Evolutionary conservation across 2,113 vertebrate genomes (phyloP).

Genomic region (Psilopogon haemacephalus): DNA sequence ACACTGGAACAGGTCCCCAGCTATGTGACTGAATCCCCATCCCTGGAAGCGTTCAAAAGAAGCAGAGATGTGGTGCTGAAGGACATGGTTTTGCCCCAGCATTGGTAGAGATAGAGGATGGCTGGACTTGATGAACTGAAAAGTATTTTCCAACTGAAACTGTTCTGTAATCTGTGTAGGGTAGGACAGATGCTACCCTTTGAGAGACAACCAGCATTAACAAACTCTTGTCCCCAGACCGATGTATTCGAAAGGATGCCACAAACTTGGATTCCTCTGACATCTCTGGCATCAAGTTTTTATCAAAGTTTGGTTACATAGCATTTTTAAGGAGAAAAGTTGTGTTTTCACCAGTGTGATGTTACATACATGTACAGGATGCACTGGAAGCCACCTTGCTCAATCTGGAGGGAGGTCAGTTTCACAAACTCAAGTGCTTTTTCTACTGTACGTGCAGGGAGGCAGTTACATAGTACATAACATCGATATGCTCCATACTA

Average conservation of each 20-base stretch:
- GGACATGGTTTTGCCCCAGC: too few relatives aligned
- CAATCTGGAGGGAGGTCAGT: fast-evolving
- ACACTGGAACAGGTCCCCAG: too few relatives aligned
- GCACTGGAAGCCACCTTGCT: not conserved
- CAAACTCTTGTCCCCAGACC: fast-evolving
- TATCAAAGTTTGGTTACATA: fast-evolving
- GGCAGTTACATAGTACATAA: not conserved
- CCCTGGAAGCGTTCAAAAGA: too few relatives aligned
- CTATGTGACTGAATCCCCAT: too few relatives aligned
- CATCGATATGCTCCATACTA: not conserved
- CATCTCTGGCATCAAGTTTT: not conserved
- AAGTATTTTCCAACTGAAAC: too few relatives aligned
- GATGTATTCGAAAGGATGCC: fast-evolving
- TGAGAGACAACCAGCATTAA: fast-evolving
- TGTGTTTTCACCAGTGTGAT: not conserved
- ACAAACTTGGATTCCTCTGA: fast-evolving
- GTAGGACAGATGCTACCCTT: not conserved
- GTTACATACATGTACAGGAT: fast-evolving
- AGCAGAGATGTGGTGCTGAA: too few relatives aligned
- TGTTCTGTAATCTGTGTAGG: too few relatives aligned
- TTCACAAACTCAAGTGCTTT: not conserved
- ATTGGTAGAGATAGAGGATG: too few relatives aligned
- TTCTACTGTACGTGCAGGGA: fast-evolving
- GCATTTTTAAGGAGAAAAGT: not conserved
- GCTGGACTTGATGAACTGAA: too few relatives aligned